phyloP scores from a whole-genome alignment of 37 sponge, comb jelly and placozoan species.

The Geodia barretti region DNA sequence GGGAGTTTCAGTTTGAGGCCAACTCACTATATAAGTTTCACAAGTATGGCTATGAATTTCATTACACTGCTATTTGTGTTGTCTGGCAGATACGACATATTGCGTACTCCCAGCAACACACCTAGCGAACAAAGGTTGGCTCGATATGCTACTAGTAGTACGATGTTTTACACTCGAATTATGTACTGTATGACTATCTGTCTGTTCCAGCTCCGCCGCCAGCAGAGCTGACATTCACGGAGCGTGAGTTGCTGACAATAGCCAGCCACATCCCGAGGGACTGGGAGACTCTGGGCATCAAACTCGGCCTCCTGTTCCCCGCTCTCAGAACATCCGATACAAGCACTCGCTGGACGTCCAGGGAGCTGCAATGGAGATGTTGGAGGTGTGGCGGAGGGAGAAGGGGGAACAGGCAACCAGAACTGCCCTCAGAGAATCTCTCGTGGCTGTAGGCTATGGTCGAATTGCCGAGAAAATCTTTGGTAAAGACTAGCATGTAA shows the following conservation, averaged over 20 bases:
- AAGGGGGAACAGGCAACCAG: conserved; percentile 31
- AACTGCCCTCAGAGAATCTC: conserved; percentile 34
- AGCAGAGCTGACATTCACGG: neutral
- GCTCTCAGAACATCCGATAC: conserved; percentile 2
- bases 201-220: too few species aligned
- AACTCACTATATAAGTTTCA: too few species aligned
- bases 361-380: conserved; percentile 45
- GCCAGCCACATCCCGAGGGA: conserved; percentile 14
- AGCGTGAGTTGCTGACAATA: conserved; percentile 23
- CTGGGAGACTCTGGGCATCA: conserved; percentile 52
- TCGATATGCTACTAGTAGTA: too few species aligned
- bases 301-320: conserved; percentile 19
- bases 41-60: too few species aligned
- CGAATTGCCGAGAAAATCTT: conserved; percentile 25
- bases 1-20: too few species aligned
- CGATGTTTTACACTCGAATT: too few species aligned
- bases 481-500: conserved; percentile 18
- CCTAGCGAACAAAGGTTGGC: too few species aligned
- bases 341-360: neutral
- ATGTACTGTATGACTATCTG: too few species aligned
- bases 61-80: too few species aligned
- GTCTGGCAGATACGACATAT: too few species aligned
- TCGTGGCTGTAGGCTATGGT: conserved; percentile 24
- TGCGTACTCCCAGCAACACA: too few species aligned
- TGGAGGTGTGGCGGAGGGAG: conserved; percentile 19